Base-by-base conservation (phyloP, 2,797 vertebrate genomes). In the Tragelaphus eurycerus region DNA sequence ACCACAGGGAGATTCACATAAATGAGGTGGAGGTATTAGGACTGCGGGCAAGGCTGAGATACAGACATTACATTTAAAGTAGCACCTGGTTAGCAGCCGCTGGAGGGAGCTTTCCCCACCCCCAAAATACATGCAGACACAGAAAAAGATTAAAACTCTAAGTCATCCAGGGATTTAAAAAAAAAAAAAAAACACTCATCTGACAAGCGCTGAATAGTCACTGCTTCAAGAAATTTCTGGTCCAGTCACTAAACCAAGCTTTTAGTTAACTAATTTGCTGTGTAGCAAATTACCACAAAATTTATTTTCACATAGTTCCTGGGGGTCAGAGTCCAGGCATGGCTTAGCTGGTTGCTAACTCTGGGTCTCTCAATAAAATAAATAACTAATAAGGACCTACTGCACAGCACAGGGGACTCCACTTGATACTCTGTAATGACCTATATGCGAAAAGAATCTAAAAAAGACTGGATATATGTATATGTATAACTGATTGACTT, bases 201-300 rank as follows among this genome's bases (percentile, higher is more conserved):
- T 71, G 91, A 79, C 25, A 90, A 92, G n/a, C 16, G 4, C 85
- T 92, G 76, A 96, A 81, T 13, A 74, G 83, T 89, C 38, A 10
- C 52, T 29, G 38, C 93, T 90, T 97, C 84, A 86, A 93, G 89
- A 92, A 97, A 91, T 54, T 74, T 50, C 79, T 1, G 7, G 50
- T 67, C 48, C 43, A 87, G 76, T 59, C 15, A 15, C 89, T 79
- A 86, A 59, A 86, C 43, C 64, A 78, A 82, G 89, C 15, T 74
- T 57, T 78, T 34, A 43, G 50, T 74, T 60, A 79, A 79, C 46
- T 59, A 50, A 23, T 71, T 38, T 29, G 55, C 50, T 93, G n/a
- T 27, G 9, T 38, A 89, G 67, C 74, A 76, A 86, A 64, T 55
- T 46, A 57, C 25, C 82, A 43, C 82, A 55, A 57, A 92, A 89